A percentile compares a stretch with the other conserved stretches of the same genome.
Conservation (phyloP, 2,888 invertebrate species). For the Neocrepidodera transversa region DNA sequence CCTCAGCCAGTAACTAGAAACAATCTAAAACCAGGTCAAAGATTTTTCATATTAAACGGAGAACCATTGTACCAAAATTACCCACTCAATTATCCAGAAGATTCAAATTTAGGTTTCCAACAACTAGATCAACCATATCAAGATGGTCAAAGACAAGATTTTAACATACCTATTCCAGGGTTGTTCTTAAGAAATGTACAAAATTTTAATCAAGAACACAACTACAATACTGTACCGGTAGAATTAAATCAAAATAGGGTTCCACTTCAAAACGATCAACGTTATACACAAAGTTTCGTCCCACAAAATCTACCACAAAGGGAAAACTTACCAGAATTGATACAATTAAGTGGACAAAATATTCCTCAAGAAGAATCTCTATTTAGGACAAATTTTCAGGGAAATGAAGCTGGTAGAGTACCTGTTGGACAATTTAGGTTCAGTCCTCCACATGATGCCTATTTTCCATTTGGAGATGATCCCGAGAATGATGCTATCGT, state of each 20-base stretch:
- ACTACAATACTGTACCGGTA: background rate
- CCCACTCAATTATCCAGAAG: constrained; percentile 29
- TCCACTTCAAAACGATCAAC: constrained; percentile 23
- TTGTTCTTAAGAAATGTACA: constrained; percentile 44
- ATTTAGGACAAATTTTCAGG: constrained; percentile 25
- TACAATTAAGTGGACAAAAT: background rate
- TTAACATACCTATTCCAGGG: constrained; percentile 38
- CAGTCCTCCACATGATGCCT: constrained; percentile 32
- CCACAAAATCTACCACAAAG: constrained; percentile 38
- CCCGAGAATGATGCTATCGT: constrained; percentile 63
- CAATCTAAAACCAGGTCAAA: constrained; percentile 60
- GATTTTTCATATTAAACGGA: constrained; percentile 67
- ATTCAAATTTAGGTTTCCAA: constrained; percentile 25
- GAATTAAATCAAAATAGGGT: background rate
- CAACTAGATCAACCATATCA: constrained; percentile 30
- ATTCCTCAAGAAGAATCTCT: constrained; percentile 37
- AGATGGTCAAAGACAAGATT: constrained; percentile 28
- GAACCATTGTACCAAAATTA: constrained; percentile 58
- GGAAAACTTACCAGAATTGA: background rate
- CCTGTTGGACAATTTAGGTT: constrained; percentile 41
- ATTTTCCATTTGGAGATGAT: constrained; percentile 51
- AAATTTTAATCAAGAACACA: constrained; percentile 21
- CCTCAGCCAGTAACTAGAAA: constrained; percentile 41
- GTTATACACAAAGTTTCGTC: constrained; percentile 42
- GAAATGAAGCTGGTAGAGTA: constrained; percentile 5